A percentile compares a stretch with the other conserved stretches of the same genome.
Evolutionary conservation across 2,888 invertebrate genomes (phyloP).

Genomic region (Diarsia rubi): DNA sequence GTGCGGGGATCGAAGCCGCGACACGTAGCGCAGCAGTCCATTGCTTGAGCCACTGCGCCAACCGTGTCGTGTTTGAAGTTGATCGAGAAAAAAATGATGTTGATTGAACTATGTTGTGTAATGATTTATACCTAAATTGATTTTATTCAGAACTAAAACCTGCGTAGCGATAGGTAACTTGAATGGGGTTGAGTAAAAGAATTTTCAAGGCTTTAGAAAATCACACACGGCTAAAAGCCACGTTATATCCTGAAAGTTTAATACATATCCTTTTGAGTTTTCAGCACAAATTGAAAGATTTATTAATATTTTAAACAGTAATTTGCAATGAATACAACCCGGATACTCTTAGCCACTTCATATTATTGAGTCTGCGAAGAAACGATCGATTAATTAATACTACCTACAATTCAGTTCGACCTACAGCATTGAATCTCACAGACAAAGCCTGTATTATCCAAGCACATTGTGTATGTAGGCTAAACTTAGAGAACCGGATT

Average conservation of each 20-base stretch:
- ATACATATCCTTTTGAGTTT: background rate
- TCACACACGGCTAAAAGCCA: background rate
- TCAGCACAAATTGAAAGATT: background rate
- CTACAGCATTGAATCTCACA: background rate
- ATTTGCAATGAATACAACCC: too few species aligned
- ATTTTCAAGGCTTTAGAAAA: too few species aligned
- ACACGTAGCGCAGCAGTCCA: too few species aligned
- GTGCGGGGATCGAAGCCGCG: too few species aligned
- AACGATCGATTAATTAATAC: too few species aligned
- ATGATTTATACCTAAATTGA: background rate
- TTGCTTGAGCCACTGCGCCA: too few species aligned
- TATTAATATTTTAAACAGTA: background rate
- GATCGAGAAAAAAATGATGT: background rate
- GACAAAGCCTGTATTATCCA: background rate
- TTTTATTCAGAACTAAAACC: background rate
- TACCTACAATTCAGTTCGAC: background rate
- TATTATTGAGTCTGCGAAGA: background rate
- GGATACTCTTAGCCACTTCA: background rate
- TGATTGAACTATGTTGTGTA: background rate
- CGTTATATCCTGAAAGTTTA: background rate
- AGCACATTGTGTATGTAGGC: background rate
- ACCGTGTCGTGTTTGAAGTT: too few species aligned
- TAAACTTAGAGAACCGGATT: slow-evolving; percentile 26
- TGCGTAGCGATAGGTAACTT: too few species aligned
- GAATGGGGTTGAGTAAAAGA: background rate